Evolutionary conservation across 1,140 invertebrate genomes (phyloP).

Genomic region (Pararge aegeria): DNA sequence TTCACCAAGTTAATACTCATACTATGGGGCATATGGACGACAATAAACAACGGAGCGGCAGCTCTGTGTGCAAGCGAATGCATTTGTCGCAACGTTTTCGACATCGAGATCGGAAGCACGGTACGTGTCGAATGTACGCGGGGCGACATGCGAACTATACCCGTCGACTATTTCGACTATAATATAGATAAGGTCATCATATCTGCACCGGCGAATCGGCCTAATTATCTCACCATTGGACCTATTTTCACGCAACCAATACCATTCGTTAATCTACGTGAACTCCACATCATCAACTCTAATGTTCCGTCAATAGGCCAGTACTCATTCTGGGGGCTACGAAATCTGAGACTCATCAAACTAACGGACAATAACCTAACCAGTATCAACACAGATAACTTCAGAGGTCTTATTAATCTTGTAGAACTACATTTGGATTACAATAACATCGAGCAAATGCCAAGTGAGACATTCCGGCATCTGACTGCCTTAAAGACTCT

Average conservation of each 20-base stretch:
- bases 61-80: conserved; percentile 58
- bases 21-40: conserved; percentile 25
- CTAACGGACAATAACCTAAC: conserved; percentile 89
- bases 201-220: conserved; percentile 81
- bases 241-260: conserved; percentile 83
- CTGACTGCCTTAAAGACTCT: conserved; percentile 84
- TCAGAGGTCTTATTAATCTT: conserved; percentile 86
- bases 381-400: conserved; percentile 89
- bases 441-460: conserved; percentile 87
- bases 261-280: conserved; percentile 84
- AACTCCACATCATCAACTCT: conserved; percentile 87
- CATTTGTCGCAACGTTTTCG: conserved; percentile 38
- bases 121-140: conserved; percentile 67
- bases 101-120: conserved; percentile 35
- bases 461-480: conserved; percentile 87
- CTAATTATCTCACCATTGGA: conserved; percentile 87
- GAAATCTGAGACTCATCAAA: conserved; percentile 84
- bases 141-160: conserved; percentile 83
- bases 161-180: conserved; percentile 81
- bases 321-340: conserved; percentile 88
- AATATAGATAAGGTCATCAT: conserved; percentile 85
- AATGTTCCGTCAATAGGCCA: conserved; percentile 89
- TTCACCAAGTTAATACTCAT: conserved; percentile 20
- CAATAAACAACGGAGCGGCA: conserved; percentile 37
- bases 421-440: conserved; percentile 91